phyloP scores from a whole-genome alignment of 2,113 vertebrate species.

The human (Homo sapiens) region GRCh38 chr9:87487501-87488000 shows the following conservation, averaged over 20 bases:
- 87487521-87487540: background rate
- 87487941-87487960: background rate
- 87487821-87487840: background rate
- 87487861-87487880: background rate
- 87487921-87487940: background rate
- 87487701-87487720: background rate
- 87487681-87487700: background rate
- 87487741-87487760: background rate
- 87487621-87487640: background rate
- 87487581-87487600: background rate
- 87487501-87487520: background rate
- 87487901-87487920: background rate
- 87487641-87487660: background rate
- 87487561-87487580: background rate
- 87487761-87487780: background rate
- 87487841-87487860: background rate
- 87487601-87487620: background rate
- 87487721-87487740: background rate
- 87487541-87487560: background rate
- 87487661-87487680: background rate
- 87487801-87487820: background rate
- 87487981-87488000: background rate
- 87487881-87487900: background rate
- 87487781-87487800: background rate
- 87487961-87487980: background rate